Conservation (phyloP, 1,140 invertebrate species). For the Drosophila ironensis region DNA sequence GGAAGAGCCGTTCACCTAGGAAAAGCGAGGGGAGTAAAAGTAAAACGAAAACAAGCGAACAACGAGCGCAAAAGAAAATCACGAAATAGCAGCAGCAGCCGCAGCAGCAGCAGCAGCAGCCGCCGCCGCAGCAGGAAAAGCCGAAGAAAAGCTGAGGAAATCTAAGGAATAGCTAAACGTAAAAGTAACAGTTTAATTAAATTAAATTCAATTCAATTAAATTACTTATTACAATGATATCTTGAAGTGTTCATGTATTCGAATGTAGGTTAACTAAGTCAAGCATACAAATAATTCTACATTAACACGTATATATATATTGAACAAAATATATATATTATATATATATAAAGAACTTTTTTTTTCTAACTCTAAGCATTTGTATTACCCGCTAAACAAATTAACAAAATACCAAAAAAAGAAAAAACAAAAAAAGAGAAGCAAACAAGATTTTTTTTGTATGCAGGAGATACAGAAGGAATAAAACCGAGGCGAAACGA, state of each 20-base stretch:
- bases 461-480: constrained; percentile 37
- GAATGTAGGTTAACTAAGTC: constrained; percentile 76
- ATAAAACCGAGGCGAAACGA: constrained; percentile 27
- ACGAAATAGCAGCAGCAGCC: not conserved
- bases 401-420: constrained; percentile 22
- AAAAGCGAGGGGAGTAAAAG: constrained; percentile 1
- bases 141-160: not conserved
- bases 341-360: constrained; percentile 49
- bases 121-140: not conserved
- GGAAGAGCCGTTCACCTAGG: not conserved
- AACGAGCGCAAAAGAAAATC: constrained; percentile 5
- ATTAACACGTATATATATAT: constrained; percentile 29
- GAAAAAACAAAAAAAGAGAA: constrained; percentile 24
- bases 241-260: constrained; percentile 80
- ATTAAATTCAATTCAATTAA: constrained; percentile 72
- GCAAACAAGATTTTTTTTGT: constrained; percentile 41
- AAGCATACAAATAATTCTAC: constrained; percentile 66
- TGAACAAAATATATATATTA: constrained; percentile 38
- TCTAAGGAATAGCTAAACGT: not conserved
- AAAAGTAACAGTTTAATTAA: constrained; percentile 66
- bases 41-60: not conserved
- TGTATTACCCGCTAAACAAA: constrained; percentile 69
- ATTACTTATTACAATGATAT: constrained; percentile 78
- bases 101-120: not conserved
- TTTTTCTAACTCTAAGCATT: constrained; percentile 73